These are phyloP conservation scores for Meriones unguiculatus DNA, from an alignment of 2,113 vertebrate species.

Conservation along the genomic window DNA sequence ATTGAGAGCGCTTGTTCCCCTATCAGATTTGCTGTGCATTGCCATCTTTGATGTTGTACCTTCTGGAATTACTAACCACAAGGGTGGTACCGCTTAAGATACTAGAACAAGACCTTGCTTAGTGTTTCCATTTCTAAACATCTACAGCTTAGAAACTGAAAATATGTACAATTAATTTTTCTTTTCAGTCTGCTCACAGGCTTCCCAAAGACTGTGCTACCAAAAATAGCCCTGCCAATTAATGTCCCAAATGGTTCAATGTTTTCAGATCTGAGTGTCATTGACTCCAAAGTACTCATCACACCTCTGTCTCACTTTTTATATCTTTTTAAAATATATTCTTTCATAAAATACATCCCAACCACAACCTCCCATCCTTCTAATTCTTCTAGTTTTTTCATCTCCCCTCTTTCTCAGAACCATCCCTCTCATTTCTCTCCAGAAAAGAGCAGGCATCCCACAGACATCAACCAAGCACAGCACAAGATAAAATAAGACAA, in stretches of 20 bases:
- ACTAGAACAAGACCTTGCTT: background rate
- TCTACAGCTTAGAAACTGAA: background rate
- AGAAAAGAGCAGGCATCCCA: background rate
- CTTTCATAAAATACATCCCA: background rate
- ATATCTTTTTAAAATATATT: background rate
- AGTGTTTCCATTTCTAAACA: background rate
- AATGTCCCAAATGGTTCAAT: background rate
- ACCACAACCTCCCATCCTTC: background rate
- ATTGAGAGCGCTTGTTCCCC: constrained; percentile 38
- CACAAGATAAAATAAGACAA: background rate
- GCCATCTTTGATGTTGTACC: constrained; percentile 35
- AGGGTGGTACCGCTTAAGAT: constrained; percentile 33
- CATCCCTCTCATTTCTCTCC: background rate
- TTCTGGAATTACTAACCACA: constrained; percentile 56
- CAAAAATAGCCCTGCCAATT: background rate
- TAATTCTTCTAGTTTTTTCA: background rate
- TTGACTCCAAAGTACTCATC: background rate
- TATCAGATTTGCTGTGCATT: constrained; percentile 15
- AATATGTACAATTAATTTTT: background rate
- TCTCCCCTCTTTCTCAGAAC: background rate
- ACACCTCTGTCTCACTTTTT: background rate
- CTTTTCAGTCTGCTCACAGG: background rate
- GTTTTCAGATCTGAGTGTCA: background rate
- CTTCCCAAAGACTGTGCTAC: background rate
- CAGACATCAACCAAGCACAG: background rate